Evolutionary conservation across 2,113 vertebrate genomes (phyloP).

Genomic region (Macquaria australasica): DNA sequence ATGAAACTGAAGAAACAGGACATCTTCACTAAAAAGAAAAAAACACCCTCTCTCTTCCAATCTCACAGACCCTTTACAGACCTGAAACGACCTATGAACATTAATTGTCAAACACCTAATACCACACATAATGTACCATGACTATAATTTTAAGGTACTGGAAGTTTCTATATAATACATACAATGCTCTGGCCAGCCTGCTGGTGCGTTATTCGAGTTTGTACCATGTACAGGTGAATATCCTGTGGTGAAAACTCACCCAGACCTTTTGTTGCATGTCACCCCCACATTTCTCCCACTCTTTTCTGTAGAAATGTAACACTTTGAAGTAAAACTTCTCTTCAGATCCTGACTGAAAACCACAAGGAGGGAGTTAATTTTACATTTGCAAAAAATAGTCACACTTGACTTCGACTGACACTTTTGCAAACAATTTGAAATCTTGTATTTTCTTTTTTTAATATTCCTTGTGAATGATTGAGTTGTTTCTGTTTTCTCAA

Average conservation of each 20-base stretch:
- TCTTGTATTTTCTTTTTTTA: background rate
- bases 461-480: background rate
- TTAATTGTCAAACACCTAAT: slow-evolving; percentile 5
- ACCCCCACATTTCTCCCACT: background rate
- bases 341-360: background rate
- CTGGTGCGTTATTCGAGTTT: background rate
- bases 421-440: background rate
- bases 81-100: slow-evolving; percentile 4
- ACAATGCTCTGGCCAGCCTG: background rate
- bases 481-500: background rate
- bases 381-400: background rate
- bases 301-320: background rate
- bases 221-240: background rate
- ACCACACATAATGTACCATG: background rate
- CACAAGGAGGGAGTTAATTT: background rate
- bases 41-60: background rate
- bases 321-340: background rate
- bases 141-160: background rate
- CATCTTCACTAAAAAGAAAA: background rate
- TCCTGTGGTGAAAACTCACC: background rate
- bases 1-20: slow-evolving; percentile 72
- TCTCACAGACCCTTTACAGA: background rate
- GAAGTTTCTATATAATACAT: background rate
- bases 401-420: background rate
- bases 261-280: background rate